Conservation (phyloP, 2,113 vertebrate genomes). For the Clinocottus analis region DNA sequence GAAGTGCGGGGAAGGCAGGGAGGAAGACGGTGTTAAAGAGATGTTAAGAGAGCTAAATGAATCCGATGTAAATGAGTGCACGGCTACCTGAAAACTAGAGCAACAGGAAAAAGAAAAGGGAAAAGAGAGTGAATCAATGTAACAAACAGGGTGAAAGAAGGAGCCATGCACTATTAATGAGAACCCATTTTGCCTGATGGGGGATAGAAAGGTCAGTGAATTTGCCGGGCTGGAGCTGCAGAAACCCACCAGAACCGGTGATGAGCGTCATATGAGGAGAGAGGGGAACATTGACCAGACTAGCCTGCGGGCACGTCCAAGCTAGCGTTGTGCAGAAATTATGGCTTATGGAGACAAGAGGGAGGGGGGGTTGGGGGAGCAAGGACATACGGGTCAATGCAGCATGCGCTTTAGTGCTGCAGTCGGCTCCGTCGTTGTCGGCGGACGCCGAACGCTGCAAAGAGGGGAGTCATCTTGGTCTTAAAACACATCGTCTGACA, state of each 20-base stretch:
- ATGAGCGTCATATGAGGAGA: conserved; percentile 56
- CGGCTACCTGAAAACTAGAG: conserved; percentile 53
- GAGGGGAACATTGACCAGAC: conserved; percentile 59
- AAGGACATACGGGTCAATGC: conserved; percentile 62
- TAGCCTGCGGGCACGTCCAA: conserved; percentile 53
- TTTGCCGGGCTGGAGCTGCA: conserved; percentile 41
- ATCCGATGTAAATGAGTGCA: conserved; percentile 70
- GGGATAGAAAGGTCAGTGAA: conserved; percentile 71
- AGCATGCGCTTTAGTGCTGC: conserved; percentile 21
- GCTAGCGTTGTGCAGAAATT: conserved; percentile 45
- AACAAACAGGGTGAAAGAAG: conserved; percentile 77
- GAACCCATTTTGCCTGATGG: conserved; percentile 74
- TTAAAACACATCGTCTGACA: not conserved
- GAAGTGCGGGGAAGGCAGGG: not conserved
- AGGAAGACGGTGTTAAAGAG: not conserved
- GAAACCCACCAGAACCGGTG: conserved; percentile 54
- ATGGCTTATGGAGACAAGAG: conserved; percentile 34
- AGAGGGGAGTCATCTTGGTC: not conserved
- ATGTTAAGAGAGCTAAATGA: conserved; percentile 37
- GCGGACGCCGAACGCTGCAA: too few species aligned
- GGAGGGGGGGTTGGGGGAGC: conserved; percentile 41
- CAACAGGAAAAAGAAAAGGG: conserved; percentile 25
- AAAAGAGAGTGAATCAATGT: conserved; percentile 67
- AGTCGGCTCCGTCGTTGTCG: too few species aligned
- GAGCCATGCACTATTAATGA: conserved; percentile 79